Base-by-base conservation (phyloP, 2,113 vertebrate genomes). In the Cairina moschata region DNA sequence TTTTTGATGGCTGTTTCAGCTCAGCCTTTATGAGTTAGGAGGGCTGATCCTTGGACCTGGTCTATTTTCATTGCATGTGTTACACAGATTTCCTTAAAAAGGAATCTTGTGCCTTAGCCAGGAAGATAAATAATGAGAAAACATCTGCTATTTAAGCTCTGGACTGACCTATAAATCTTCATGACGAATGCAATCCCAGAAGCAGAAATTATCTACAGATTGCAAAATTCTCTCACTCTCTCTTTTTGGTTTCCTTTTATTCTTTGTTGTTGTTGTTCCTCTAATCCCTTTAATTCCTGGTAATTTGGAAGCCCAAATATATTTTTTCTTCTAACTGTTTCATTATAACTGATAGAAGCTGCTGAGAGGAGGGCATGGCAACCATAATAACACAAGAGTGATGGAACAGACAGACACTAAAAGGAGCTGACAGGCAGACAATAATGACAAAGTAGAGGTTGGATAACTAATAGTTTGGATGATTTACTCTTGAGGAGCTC, bases 51-150 rank as follows among this genome's bases (percentile, higher is more conserved):
- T 63, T 67, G 80, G 58, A 75, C n/a, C 79, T 65, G 62, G 54
- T 84, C 85, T 95, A 80, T 93, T 95, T 96, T 93, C 94, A 89
- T 71, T 90, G 85, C 84, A 84, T 92, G 22, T 96, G 58, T 88
- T 94, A 95, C 3, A 5, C 54, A 91, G 72, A 95, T 95, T 95
- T 91, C 91, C 88, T 85, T 92, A 95, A 95, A 96, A 96, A 95
- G 86, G 73, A 93, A 95, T 93, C 81, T 91, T 90, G 23, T 86
- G 55, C 28, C 75, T 91, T 87, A 81, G 63, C 77, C 34, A 91
- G 71, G 66, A 93, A 96, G 91, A 97, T 91, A 96, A 98, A 97
- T 96, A 97, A 95, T 85, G 84, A 73, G 81, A 95, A 88, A 50
- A 94, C 91, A 94, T 95, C 89, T 97, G 74, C 78, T 97, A 80